Conservation (phyloP, 2,113 vertebrate species). For the Peromyscus leucopus region DNA sequence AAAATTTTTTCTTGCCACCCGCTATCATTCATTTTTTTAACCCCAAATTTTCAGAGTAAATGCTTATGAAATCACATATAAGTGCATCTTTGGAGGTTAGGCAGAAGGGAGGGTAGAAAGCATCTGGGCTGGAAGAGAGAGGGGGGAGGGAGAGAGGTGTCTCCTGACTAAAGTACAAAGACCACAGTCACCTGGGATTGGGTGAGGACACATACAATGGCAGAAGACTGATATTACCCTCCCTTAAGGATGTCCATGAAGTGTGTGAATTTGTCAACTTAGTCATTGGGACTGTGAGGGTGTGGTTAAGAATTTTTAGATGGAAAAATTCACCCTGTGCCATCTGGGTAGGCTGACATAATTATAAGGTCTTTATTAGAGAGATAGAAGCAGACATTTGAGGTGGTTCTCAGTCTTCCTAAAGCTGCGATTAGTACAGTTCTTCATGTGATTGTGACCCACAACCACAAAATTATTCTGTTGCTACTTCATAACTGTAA, state of each 20-base stretch:
- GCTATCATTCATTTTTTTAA: not conserved
- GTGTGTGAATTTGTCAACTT: not conserved
- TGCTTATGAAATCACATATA: not conserved
- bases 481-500: not conserved
- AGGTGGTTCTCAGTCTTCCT: not conserved
- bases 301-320: not conserved
- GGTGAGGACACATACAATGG: accelerated
- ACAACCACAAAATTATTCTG: not conserved
- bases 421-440: not conserved
- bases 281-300: not conserved
- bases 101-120: not conserved
- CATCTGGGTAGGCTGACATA: no score
- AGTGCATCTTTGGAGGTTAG: not conserved
- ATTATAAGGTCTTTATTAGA: not conserved
- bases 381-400: not conserved
- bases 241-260: not conserved
- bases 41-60: not conserved
- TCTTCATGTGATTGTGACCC: not conserved
- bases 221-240: no score
- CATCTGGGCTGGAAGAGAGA: not conserved
- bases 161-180: not conserved
- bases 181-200: no score
- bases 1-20: not conserved
- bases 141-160: not conserved
- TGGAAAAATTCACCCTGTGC: not conserved